Percentiles rank a stretch among this genome's conserved stretches.
Conservation (phyloP, 1,140 invertebrate genomes). For the Leptinotarsa undecemlineata region DNA sequence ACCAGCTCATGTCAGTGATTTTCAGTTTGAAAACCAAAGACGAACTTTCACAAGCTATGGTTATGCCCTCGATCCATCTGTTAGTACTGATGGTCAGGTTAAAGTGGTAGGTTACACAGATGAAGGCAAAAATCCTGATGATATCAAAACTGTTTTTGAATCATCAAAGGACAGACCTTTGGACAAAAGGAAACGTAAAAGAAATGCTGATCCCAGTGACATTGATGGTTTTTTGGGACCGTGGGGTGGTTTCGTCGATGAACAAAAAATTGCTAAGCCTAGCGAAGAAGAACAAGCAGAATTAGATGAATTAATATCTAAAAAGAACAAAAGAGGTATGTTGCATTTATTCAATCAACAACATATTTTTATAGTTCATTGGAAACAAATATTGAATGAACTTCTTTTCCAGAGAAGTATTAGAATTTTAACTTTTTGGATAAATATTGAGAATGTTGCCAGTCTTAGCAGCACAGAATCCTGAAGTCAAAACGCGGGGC, state of each 20-base stretch:
- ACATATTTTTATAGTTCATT: neutral
- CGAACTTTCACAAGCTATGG: conserved; percentile 93
- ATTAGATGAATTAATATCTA: conserved; percentile 92
- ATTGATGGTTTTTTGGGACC: conserved; percentile 95
- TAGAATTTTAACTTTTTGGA: neutral
- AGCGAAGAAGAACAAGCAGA: conserved; percentile 89
- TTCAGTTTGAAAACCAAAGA: conserved; percentile 98
- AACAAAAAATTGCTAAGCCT: conserved; percentile 85
- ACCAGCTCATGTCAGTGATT: conserved; percentile 92
- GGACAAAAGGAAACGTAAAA: conserved; percentile 76
- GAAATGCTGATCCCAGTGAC: conserved; percentile 90
- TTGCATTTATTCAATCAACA: neutral
- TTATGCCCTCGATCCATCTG: conserved; percentile 93
- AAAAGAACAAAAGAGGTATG: conserved; percentile 79
- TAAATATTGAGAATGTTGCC: no score
- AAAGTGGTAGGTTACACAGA: conserved; percentile 63
- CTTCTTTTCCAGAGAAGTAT: neutral
- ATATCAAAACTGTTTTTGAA: conserved; percentile 86
- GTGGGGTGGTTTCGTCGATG: conserved; percentile 94
- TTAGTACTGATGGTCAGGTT: conserved; percentile 70
- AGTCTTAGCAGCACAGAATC: no score
- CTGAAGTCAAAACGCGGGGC: no score
- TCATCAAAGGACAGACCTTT: conserved; percentile 69
- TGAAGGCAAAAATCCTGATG: conserved; percentile 41
- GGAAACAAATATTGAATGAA: neutral